Evolutionary conservation across 2,113 vertebrate species (phyloP), one percentile per base, ranked within the genome.

Genomic region (Oryzias javanicus): DNA sequence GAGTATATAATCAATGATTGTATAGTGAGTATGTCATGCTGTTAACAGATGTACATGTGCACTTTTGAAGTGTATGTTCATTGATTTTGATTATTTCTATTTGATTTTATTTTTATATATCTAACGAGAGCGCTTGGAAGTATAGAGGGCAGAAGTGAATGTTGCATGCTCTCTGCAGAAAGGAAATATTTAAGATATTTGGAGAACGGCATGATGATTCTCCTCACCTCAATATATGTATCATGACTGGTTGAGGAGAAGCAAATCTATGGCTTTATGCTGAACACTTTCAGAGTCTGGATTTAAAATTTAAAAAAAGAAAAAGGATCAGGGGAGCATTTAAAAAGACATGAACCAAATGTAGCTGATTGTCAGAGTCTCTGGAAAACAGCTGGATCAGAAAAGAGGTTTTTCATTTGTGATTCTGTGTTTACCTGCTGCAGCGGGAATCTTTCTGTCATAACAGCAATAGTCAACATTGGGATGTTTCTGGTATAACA

Each of bases 1-100:
- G 70, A 89, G 76, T 83, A 92, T 91, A 88, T 91, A 91, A 88
- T 80, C 82, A 77, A 88, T 73, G 82, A 90, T 86, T 91, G 89
- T 91, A 91, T 89, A 89, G 88, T 92, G 83, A 78, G 74, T 89
- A 86, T 92, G 89, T 89, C 83, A 89, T 89, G 90, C 84, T 91
- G 88, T 90, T 81, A 89, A 89, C 81, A 81, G 84, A 88, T 90
- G 82, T 87, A 91, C 76, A 87, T 89, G 87, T 87, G 87, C 89
- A 90, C 86, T 88, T 89, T 85, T 90, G 74, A 35, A 70, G 69
- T 82, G 72, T 88, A 74, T 78, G 78, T 84, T 85, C 78, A 77
- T 78, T 18, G 76, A 71, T 64, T 70, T 77, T 72, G 84, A 84
- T 88, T 49, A 80, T 86, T 90, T 90, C 50, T 84, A 85, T 86